Evolutionary conservation across 2,113 vertebrate genomes (phyloP), one percentile per base, ranked within the genome.

Genomic region (Cephalopterus ornatus): DNA sequence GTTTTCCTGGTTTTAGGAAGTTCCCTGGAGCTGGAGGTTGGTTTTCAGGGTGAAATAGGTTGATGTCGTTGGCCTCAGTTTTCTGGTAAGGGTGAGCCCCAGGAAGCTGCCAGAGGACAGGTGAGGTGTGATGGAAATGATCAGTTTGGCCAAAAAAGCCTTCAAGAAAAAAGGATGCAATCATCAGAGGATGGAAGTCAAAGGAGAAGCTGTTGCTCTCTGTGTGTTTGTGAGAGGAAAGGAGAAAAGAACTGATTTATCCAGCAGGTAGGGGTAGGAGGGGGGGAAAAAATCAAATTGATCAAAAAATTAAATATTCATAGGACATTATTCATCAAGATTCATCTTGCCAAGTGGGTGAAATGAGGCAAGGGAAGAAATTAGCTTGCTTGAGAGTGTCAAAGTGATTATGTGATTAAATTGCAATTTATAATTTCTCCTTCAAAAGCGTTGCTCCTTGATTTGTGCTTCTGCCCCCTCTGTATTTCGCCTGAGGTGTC

Each of bases 351-450:
- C 96, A 96, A 98, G 97, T 98, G 97, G 97, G 97, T 98, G 98
- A 98, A 98, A 98, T 98, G 98, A 98, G 97, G 98, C 98, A 98
- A 98, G 96, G 97, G 98, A 98, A 98, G 97, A 98, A 98, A 98
- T 98, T 98, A 98, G 98, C 98, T 98, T 98, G 98, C 98, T 98
- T 98, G 98, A 98, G 98, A 98, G 98, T 98, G 98, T 98, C 98
- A 98, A 98, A 98, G 98, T 98, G 98, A 98, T 98, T 98, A 98
- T 98, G 98, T 98, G 98, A 98, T 98, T 98, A 98, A 98, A 98
- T 95, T 98, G 98, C 97, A 98, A 98, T 98, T 98, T 98, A 98
- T 98, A 98, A 98, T 98, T 98, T 98, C 98, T 98, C 97, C 97
- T 97, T 98, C 97, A 97, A 83, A 98, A 97, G 97, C 76, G 86